Conservation (phyloP, 2,113 vertebrate species). For the Cygnus buccinator region DNA sequence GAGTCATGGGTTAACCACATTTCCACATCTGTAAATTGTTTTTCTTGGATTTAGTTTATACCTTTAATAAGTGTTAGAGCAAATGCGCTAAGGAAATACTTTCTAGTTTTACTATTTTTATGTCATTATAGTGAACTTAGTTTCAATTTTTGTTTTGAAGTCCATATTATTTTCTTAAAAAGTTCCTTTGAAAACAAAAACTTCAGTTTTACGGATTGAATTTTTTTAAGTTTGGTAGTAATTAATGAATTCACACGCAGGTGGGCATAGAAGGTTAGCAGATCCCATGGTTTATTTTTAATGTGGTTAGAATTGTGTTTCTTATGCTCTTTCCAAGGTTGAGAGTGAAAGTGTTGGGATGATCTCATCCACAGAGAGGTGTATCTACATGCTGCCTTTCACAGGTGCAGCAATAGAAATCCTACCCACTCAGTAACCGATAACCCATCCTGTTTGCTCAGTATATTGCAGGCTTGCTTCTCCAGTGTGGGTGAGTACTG, state of each 20-base stretch:
- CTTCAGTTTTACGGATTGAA: background rate
- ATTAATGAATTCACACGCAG: conserved; percentile 56
- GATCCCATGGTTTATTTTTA: conserved; percentile 47
- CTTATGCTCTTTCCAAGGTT: conserved; percentile 36
- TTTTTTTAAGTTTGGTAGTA: conserved; percentile 53
- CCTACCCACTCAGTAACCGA: background rate
- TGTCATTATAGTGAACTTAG: conserved; percentile 30
- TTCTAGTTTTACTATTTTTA: conserved; percentile 73
- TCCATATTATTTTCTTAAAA: conserved; percentile 64
- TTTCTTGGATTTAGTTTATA: conserved; percentile 68
- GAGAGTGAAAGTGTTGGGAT: conserved; percentile 39
- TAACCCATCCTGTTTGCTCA: background rate
- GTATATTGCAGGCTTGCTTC: background rate
- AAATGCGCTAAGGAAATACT: conserved; percentile 63
- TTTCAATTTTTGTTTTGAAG: conserved; percentile 67
- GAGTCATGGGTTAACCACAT: conserved; percentile 33
- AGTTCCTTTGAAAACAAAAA: conserved; percentile 63
- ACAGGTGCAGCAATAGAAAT: conserved; percentile 64
- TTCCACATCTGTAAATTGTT: conserved; percentile 71
- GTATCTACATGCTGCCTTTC: conserved; percentile 13
- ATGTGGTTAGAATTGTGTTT: background rate
- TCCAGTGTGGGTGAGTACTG: background rate
- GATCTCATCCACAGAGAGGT: conserved; percentile 64
- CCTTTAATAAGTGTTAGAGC: conserved; percentile 65
- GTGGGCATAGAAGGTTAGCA: conserved; percentile 43